phyloP scores from a whole-genome alignment of 2,113 vertebrate genomes.

The Microcebus lehilahytsara region DNA sequence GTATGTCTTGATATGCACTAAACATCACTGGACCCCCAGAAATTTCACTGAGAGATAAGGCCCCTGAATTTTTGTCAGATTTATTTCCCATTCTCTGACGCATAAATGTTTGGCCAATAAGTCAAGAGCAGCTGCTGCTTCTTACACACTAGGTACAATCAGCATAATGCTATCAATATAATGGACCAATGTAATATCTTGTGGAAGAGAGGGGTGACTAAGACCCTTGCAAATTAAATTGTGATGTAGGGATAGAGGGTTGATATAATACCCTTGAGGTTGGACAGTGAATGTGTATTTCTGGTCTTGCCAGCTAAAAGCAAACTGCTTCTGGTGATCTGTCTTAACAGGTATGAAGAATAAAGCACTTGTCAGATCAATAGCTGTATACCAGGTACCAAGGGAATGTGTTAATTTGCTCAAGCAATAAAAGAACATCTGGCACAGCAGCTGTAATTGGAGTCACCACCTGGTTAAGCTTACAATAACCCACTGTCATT shows the following conservation, averaged over 20 bases:
- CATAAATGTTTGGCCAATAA: not conserved
- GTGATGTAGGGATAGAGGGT: not conserved
- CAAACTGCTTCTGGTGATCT: not conserved
- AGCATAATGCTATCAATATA: not conserved
- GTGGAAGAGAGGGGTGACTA: not conserved
- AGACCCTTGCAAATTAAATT: not conserved
- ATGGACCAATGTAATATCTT: not conserved
- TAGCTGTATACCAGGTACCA: not conserved
- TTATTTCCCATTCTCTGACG: not conserved
- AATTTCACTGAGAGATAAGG: not conserved
- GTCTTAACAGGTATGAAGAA: not conserved
- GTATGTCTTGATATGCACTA: not conserved
- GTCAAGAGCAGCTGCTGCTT: not conserved
- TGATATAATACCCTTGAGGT: not conserved
- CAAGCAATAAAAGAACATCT: not conserved
- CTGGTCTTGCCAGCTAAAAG: not conserved
- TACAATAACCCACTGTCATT: not conserved
- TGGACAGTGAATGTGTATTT: not conserved
- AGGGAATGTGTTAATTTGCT: not conserved
- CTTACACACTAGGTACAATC: not conserved
- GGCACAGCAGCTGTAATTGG: not conserved
- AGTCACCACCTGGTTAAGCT: not conserved
- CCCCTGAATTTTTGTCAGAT: not conserved
- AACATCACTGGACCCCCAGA: not conserved
- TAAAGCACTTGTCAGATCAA: not conserved